These are phyloP conservation scores for Mionectes olivaceus DNA, from an alignment of 2,797 vertebrate species.

Conservation along the genomic window DNA sequence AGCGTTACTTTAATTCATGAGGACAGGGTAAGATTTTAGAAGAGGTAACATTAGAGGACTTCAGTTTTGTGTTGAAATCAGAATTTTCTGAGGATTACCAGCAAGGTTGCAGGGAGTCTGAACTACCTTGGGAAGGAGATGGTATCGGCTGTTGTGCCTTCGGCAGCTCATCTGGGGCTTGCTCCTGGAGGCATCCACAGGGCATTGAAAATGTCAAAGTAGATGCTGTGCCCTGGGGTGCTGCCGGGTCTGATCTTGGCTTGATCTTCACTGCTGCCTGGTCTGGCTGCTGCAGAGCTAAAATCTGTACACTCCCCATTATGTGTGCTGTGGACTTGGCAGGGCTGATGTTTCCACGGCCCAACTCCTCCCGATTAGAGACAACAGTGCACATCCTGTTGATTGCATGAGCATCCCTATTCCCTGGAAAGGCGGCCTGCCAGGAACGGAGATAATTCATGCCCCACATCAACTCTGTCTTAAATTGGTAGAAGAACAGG, in stretches of 20 bases:
- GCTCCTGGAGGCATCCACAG: not conserved
- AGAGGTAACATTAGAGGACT: not conserved
- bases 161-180: not conserved
- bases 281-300: not conserved
- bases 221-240: not conserved
- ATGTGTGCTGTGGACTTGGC: not conserved
- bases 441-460: not conserved
- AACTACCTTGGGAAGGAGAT: not conserved
- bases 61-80: not conserved
- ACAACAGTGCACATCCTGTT: accelerated
- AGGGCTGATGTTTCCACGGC: not conserved
- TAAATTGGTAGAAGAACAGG: not conserved
- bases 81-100: not conserved
- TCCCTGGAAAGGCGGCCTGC: not conserved
- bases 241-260: not conserved
- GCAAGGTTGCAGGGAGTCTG: not conserved
- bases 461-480: not conserved
- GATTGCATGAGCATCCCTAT: not conserved
- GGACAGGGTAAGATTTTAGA: not conserved
- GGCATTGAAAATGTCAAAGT: not conserved
- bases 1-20: not conserved
- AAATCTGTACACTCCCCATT: not conserved
- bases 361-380: accelerated
- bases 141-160: not conserved
- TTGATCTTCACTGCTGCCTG: not conserved